A percentile compares a stretch with the other conserved stretches of the same genome.
Evolutionary conservation across 2,113 vertebrate species (phyloP).

Genomic region (Amazona guildingii): DNA sequence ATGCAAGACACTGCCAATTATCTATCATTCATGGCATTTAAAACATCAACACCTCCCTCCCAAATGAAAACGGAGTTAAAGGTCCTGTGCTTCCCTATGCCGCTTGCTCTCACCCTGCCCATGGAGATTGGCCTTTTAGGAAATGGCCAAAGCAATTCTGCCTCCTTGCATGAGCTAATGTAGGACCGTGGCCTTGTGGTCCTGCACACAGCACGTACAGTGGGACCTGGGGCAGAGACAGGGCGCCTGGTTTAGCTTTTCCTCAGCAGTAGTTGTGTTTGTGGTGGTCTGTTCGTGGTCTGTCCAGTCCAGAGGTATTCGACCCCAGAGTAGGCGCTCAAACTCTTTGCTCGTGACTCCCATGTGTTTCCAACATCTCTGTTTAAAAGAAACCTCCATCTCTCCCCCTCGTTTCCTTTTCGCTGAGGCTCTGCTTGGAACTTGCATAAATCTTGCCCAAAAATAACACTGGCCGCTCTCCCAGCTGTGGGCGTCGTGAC

Average conservation of each 20-base stretch:
- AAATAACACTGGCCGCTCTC: constrained; percentile 45
- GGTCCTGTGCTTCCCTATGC: neutral
- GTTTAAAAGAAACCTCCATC: neutral
- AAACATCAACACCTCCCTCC: constrained; percentile 19
- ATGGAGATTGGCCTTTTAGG: neutral
- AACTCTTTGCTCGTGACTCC: neutral
- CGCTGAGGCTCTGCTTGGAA: neutral
- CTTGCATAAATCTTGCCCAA: constrained; percentile 26
- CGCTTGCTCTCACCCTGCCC: neutral
- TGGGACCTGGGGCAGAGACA: neutral
- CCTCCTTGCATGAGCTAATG: neutral
- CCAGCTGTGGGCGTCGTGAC: constrained; percentile 17
- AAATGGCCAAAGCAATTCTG: neutral
- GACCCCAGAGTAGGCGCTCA: neutral
- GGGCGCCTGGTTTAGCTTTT: neutral
- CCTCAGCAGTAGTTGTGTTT: neutral
- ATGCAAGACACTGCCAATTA: neutral
- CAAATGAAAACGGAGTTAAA: neutral
- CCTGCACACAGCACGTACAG: neutral
- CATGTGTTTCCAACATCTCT: neutral
- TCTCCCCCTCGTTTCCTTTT: neutral
- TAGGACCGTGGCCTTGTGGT: neutral
- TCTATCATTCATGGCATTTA: neutral
- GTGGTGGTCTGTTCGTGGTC: neutral
- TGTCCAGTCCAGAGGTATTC: neutral